Base-by-base conservation (phyloP, 2,113 vertebrate genomes). In the Melanerpes formicivorus region DNA sequence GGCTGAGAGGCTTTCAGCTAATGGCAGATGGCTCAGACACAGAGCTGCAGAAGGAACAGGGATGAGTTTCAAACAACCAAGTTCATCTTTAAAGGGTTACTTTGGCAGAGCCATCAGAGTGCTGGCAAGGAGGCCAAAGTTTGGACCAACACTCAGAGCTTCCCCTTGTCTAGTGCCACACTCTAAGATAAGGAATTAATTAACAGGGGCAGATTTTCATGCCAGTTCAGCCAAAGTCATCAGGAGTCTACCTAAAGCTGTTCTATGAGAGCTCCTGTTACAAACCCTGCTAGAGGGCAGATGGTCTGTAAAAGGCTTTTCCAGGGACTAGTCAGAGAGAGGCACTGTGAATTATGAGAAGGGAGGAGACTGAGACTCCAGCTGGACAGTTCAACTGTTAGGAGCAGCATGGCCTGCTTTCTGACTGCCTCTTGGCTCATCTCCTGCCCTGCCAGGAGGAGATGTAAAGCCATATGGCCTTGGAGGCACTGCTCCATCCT, bases 321-420 rank as follows among this genome's bases (percentile, higher is more conserved):
- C 63, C 29, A 63, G 42, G 27, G 19, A 59, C 48, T 37, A 88
- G 71, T 59, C 37, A 83, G 58, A 71, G 6, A 93, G 90, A 62
- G 17, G 63, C 50, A 54, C 59, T 66, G n/a, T 76, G 84, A 94
- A 60, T 90, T 55, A 66, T 3, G 16, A 90, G 80, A 72, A 84
- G 46, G 64, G 70, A 79, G 75, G 84, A 79, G 59, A 55, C 46
- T 82, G 55, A 30, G 29, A 59, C 66, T 96, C 90, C 93, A 93
- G 92, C 50, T 95, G 88, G 95, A 87, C 55, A 48, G 92, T 88
- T 93, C 77, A 55, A 73, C 55, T 37, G 11, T 52, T 94, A 73
- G 11, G 63, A 95, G 64, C 75, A 94, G 6, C n/a, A n/a, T 15
- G 86, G 84, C 70, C 90, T 1, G 3, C 66, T 90, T 88, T 90